Base-by-base conservation (phyloP, 2,888 invertebrate species). In the Lasioglossum vierecki region DNA sequence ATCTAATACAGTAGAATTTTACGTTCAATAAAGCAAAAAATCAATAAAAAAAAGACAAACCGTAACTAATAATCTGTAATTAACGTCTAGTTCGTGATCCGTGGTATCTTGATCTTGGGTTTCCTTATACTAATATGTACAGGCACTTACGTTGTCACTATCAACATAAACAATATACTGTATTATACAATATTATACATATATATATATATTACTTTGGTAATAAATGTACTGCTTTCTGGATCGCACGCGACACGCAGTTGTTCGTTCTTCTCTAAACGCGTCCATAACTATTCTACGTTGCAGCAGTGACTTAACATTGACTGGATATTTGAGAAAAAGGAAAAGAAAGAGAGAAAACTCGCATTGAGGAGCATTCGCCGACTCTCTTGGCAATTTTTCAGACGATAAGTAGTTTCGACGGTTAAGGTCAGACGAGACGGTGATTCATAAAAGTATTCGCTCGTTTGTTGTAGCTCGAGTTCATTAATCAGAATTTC, bases 191-290 rank as follows among this genome's bases (percentile, higher is more conserved):
- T 22, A 82, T 82, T 87, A 82, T 77, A 85, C 8, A 63, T 77
- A 85, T 11, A 63, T 30, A 63, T 30, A 63, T 30, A 63, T 6
- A 63, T 30, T 30, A 63, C 35, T 87, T 87, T 82, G 79, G 26
- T 89, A 90, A 91, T 90, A 91, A 91, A 91, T 84, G 71, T 88
- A 85, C 73, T 84, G 76, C 81, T 88, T 91, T 78, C 87, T 90
- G 88, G 87, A 90, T 88, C 76, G 83, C 88, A 91, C 86, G 88
- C 79, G 84, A 84, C 70, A 87, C 80, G 78, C 76, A 76, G 83
- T 88, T 88, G 83, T 89, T 87, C 87, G 86, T 85, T 77, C 87
- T 88, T 83, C 80, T 79, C 88, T 85, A 84, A 76, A 39, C 78
- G 83, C 41, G 63, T 72, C 72, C 81, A 73, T 53, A 71, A 79